phyloP scores from a whole-genome alignment of 2,797 vertebrate species.

The Denticeps clupeoides region DNA sequence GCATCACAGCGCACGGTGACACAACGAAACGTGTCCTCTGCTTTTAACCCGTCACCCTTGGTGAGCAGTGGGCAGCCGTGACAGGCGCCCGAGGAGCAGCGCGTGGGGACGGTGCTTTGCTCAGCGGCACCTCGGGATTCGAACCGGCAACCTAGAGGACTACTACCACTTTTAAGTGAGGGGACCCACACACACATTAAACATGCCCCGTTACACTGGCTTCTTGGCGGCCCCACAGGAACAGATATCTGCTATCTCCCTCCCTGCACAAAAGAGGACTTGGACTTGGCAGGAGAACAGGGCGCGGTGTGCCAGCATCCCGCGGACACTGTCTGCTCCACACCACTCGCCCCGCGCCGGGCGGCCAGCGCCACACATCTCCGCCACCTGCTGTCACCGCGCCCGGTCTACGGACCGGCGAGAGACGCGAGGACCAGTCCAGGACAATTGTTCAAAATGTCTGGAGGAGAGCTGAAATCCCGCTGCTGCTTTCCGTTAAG shows the following conservation, averaged over 20 bases:
- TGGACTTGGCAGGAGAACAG: slow-evolving; percentile 29
- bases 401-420: slow-evolving; percentile 18
- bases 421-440: slow-evolving; percentile 31
- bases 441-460: slow-evolving; percentile 15
- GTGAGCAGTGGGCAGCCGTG: no score
- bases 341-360: slow-evolving; percentile 24
- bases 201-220: neutral
- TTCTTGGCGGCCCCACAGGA: neutral
- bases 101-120: no score
- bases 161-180: neutral
- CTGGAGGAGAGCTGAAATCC: no score
- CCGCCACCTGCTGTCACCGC: slow-evolving; percentile 21
- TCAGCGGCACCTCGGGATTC: no score
- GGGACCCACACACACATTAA: neutral
- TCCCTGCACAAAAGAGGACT: slow-evolving; percentile 22
- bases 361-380: slow-evolving; percentile 11
- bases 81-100: no score
- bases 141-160: no score
- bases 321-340: slow-evolving; percentile 38
- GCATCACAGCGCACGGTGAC: no score
- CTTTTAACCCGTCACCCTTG: no score
- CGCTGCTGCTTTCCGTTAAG: no score
- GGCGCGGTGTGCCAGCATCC: slow-evolving; percentile 25
- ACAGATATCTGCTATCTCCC: slow-evolving; percentile 11
- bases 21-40: no score